Evolutionary conservation across 2,113 vertebrate species (phyloP).

Genomic region (Oreocharis arfaki): DNA sequence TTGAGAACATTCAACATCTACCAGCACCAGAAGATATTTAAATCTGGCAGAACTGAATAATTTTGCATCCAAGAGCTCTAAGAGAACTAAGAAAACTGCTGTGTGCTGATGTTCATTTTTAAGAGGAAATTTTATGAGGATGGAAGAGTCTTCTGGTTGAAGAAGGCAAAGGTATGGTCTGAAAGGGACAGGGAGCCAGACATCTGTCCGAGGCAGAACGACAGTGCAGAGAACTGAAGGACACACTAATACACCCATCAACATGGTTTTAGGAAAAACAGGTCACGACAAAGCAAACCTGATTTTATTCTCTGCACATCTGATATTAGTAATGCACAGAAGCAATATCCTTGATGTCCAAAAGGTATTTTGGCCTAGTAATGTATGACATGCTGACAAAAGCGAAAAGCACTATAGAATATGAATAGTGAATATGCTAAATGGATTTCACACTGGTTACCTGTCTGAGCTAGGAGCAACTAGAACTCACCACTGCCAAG

Average conservation of each 20-base stretch:
- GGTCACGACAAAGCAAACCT: background rate
- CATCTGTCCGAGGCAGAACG: background rate
- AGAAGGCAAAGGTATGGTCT: background rate
- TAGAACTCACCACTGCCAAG: background rate
- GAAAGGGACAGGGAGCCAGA: background rate
- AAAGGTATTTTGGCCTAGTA: background rate
- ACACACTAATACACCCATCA: background rate
- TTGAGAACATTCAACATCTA: background rate
- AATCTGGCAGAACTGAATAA: conserved; percentile 24
- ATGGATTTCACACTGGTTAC: background rate
- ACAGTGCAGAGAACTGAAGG: background rate
- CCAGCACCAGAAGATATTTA: conserved; percentile 20
- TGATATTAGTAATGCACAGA: background rate
- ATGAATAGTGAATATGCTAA: background rate
- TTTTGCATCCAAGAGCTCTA: conserved; percentile 6
- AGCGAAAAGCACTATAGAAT: background rate
- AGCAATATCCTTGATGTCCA: background rate
- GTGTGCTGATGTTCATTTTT: background rate
- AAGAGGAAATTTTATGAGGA: background rate
- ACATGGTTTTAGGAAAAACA: background rate
- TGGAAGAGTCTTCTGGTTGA: background rate
- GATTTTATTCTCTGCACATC: background rate
- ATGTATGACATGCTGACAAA: background rate
- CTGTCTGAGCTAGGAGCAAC: background rate
- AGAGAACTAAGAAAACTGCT: conserved; percentile 2